Evolutionary conservation across 2,888 invertebrate genomes (phyloP).

Genomic region (Chloroclysta siterata): DNA sequence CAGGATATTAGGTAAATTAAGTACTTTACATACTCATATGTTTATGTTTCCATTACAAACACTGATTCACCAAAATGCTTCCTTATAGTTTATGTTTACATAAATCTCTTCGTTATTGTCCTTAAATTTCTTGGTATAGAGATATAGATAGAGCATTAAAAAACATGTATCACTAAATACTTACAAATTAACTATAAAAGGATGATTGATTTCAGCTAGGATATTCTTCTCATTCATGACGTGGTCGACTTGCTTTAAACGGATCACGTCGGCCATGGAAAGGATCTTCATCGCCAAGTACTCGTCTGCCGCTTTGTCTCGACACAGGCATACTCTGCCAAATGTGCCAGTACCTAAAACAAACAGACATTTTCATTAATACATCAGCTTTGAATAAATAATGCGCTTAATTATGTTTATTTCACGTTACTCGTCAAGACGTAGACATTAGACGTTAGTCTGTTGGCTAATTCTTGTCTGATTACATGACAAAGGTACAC

Average conservation of each 20-base stretch:
- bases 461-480: not conserved
- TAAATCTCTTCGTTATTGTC: not conserved
- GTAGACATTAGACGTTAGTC: constrained; percentile 5
- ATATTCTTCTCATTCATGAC: constrained; percentile 98
- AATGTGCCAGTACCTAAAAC: constrained; percentile 96
- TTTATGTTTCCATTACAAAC: not conserved
- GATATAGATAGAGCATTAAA: not conserved
- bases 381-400: constrained; percentile 19
- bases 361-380: constrained; percentile 39
- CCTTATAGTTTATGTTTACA: not conserved
- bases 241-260: constrained; percentile 98
- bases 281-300: constrained; percentile 98
- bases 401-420: constrained; percentile 6
- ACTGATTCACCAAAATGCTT: not conserved
- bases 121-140: not conserved
- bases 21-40: too few species aligned
- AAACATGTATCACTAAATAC: constrained; percentile 41
- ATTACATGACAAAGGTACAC: not conserved
- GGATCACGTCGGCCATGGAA: constrained; percentile 96
- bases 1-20: not conserved
- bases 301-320: constrained; percentile 91
- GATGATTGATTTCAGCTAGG: constrained; percentile 95
- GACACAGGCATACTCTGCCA: constrained; percentile 96
- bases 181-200: constrained; percentile 94
- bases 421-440: not conserved